Percentiles rank a stretch among this genome's conserved stretches.
Evolutionary conservation across 1,140 invertebrate genomes (phyloP).

Genomic region (Lineus longissimus): DNA sequence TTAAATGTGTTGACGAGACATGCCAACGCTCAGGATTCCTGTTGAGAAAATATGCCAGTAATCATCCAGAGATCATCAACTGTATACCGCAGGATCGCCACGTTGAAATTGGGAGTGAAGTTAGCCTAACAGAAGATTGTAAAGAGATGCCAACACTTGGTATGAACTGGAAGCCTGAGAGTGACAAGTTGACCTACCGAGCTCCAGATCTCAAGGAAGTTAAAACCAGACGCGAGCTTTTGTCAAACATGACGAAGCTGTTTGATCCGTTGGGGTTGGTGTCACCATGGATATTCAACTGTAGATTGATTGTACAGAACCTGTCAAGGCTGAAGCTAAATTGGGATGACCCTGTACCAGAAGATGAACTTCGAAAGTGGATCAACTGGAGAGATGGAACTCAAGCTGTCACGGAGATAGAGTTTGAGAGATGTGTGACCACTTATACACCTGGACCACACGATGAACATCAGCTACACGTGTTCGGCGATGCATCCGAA

Average conservation of each 20-base stretch:
- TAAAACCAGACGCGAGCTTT: background rate
- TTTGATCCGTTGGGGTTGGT: conserved; percentile 5
- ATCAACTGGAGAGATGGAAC: background rate
- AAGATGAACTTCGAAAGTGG: background rate
- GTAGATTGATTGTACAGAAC: background rate
- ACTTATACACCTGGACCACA: background rate
- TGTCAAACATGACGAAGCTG: conserved; percentile 4
- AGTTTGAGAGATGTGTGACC: background rate
- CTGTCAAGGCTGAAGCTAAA: background rate
- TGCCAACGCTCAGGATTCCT: background rate
- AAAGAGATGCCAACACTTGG: background rate
- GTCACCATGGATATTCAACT: background rate
- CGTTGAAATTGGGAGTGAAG: background rate
- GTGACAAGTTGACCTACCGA: background rate
- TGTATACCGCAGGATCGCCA: background rate
- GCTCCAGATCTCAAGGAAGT: background rate
- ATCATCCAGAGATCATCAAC: background rate
- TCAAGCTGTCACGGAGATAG: background rate
- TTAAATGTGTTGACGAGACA: no score
- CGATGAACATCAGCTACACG: background rate
- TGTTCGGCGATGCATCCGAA: background rate
- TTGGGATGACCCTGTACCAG: background rate
- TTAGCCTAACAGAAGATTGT: background rate
- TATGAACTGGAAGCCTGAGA: background rate
- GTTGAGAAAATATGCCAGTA: background rate